A percentile compares a stretch with the other conserved stretches of the same genome.
phyloP scores from a whole-genome alignment of 1,140 invertebrate genomes.

The Aphelinus atriplicis region DNA sequence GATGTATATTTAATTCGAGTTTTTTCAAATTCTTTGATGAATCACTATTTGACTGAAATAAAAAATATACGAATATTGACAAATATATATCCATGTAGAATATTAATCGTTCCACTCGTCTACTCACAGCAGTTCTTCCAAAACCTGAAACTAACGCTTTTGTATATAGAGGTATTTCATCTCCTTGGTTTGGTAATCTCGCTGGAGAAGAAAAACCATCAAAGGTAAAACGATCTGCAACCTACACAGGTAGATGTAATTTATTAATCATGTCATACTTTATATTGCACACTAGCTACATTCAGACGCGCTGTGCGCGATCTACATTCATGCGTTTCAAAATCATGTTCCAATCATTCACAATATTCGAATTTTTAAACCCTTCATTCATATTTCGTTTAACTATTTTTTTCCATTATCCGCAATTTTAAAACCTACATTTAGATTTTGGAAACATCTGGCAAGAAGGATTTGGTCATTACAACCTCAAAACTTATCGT shows the following conservation, averaged over 20 bases:
- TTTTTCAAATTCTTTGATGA: constrained; percentile 18
- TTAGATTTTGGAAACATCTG: no score
- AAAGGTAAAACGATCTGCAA: constrained; percentile 1
- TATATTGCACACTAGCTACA: not conserved
- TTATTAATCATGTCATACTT: not conserved
- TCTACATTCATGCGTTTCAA: no score
- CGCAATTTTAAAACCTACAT: no score
- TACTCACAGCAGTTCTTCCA: constrained; percentile 15
- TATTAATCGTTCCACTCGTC: no score
- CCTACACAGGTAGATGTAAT: constrained; percentile 7
- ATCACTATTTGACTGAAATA: not conserved
- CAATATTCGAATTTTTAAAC: not conserved
- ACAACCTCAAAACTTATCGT: no score
- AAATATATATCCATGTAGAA: no score
- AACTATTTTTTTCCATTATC: no score
- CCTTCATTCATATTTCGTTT: no score
- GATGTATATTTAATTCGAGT: constrained; percentile 3
- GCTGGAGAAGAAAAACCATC: constrained; percentile 3
- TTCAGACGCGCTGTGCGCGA: no score
- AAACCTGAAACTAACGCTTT: constrained; percentile 4
- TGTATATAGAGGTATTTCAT: not conserved
- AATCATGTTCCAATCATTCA: not conserved
- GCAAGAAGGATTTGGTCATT: no score
- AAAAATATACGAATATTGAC: not conserved
- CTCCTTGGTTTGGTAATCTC: not conserved